Conservation (phyloP, 2,888 invertebrate species). For the Alentia gelatinosa region DNA sequence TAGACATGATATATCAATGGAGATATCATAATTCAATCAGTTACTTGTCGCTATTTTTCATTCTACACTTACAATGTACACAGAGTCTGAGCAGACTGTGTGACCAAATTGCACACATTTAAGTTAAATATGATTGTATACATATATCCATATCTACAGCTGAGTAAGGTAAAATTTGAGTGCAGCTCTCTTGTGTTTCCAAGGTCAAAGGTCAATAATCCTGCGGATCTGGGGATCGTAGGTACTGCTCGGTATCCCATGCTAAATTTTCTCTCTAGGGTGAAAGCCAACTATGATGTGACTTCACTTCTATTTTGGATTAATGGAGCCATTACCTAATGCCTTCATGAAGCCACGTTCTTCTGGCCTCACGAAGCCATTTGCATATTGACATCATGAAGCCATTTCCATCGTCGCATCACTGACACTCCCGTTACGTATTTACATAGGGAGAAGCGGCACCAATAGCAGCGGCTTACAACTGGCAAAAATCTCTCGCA, state of each 20-base stretch:
- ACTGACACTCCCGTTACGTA: neutral
- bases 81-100: neutral
- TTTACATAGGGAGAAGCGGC: too few species aligned
- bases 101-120: neutral
- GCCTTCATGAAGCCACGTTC: neutral
- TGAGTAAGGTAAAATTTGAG: neutral
- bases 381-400: neutral
- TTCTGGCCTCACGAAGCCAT: neutral
- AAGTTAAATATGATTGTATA: too few species aligned
- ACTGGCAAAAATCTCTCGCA: neutral
- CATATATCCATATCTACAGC: neutral
- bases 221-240: neutral
- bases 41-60: too few species aligned
- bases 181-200: conserved; percentile 31
- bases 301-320: neutral
- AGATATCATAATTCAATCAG: too few species aligned
- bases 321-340: neutral
- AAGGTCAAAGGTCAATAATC: neutral
- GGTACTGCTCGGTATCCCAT: neutral
- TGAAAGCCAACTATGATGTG: neutral
- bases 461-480: too few species aligned
- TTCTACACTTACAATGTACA: too few species aligned
- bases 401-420: neutral
- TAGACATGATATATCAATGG: neutral
- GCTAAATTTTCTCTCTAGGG: neutral